Percentiles rank a stretch among this genome's conserved stretches.
Conservation (phyloP, 2,797 vertebrate species). For the Oryzias sinensis region DNA sequence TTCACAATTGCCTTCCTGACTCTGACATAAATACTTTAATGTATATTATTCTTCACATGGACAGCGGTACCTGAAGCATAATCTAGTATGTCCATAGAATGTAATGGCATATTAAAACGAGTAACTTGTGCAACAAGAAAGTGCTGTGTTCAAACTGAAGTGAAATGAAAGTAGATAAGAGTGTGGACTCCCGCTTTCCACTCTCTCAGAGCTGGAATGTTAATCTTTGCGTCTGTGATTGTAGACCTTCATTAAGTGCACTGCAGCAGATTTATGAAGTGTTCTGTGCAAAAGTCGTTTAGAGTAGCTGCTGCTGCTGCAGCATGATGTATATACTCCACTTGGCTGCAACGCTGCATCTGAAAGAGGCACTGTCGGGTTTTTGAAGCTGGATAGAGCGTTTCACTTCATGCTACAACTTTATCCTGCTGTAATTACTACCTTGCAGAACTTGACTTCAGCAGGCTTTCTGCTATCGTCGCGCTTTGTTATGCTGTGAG, state of each 20-base stretch:
- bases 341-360: conserved; percentile 72
- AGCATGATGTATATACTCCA: conserved; percentile 79
- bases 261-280: conserved; percentile 80
- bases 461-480: not conserved
- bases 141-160: conserved; percentile 56
- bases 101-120: no score
- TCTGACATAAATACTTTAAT: no score
- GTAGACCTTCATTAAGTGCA: conserved; percentile 77
- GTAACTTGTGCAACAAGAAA: conserved; percentile 11
- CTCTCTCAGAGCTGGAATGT: conserved; percentile 75
- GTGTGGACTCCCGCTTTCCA: conserved; percentile 56
- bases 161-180: conserved; percentile 64
- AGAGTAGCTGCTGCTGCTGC: conserved; percentile 65
- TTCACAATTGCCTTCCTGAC: no score
- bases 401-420: conserved; percentile 43
- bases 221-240: conserved; percentile 67
- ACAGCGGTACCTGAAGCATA: no score
- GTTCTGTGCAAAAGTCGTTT: conserved; percentile 72
- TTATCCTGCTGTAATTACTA: conserved; percentile 22
- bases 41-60: no score
- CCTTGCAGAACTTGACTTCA: no score
- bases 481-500: not conserved
- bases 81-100: no score
- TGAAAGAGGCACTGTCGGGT: conserved; percentile 52
- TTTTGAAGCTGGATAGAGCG: conserved; percentile 36